Percentiles rank a stretch among this genome's conserved stretches.
These are phyloP conservation scores for Chlamydotis undulata DNA, from an alignment of 2,113 vertebrate species.

Conservation along the genomic window DNA sequence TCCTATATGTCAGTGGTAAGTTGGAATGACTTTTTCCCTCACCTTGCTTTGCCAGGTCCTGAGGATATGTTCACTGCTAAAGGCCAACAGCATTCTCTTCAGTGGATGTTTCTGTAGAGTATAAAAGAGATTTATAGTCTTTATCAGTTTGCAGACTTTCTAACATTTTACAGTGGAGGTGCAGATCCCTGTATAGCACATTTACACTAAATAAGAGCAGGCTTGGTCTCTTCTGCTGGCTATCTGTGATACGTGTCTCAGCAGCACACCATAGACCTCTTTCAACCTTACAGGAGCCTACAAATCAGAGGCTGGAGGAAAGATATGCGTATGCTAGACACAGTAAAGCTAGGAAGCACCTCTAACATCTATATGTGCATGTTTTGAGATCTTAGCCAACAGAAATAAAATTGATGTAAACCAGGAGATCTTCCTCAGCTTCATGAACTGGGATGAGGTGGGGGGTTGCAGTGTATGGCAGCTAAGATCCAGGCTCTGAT, in stretches of 20 bases:
- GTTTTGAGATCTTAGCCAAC: background rate
- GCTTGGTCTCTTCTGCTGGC: background rate
- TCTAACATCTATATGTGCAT: background rate
- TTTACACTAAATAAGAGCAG: background rate
- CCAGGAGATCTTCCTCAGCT: background rate
- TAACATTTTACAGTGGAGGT: background rate
- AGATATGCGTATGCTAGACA: fast-evolving
- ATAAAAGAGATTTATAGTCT: background rate
- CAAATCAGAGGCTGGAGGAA: background rate
- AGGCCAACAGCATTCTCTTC: background rate
- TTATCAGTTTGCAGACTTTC: background rate
- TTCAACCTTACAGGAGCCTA: background rate
- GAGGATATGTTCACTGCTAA: background rate
- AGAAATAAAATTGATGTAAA: background rate
- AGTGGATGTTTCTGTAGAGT: background rate
- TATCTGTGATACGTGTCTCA: background rate
- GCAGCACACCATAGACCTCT: background rate
- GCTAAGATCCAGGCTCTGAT: background rate
- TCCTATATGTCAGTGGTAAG: background rate
- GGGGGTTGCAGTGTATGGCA: background rate
- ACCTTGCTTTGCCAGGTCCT: background rate
- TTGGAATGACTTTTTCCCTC: background rate
- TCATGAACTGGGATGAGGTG: background rate
- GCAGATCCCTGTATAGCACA: background rate
- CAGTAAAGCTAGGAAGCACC: background rate